phyloP scores from a whole-genome alignment of 1,140 invertebrate species.

The Phenacoccus solenopsis region DNA sequence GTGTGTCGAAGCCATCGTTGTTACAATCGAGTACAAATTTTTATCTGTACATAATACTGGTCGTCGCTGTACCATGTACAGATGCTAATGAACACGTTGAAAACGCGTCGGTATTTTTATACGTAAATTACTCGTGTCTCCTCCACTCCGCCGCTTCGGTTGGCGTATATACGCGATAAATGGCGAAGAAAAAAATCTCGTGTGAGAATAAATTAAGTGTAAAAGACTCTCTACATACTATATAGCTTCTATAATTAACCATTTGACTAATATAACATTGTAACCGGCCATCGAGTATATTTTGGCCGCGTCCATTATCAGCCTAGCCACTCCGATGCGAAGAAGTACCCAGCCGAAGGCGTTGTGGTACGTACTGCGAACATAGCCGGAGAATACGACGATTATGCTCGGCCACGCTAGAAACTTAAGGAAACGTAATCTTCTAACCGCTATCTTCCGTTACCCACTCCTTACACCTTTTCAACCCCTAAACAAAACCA shows the following conservation, averaged over 20 bases:
- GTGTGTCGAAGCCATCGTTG: neutral
- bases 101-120: neutral
- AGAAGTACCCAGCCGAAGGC: too few relatives aligned
- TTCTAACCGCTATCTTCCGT: constrained; percentile 11
- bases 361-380: too few relatives aligned
- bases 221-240: neutral
- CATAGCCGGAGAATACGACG: neutral
- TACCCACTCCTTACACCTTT: neutral
- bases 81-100: neutral
- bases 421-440: constrained; percentile 18
- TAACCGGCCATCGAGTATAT: neutral
- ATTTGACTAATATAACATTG: neutral
- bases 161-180: too few relatives aligned
- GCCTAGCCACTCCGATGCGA: too few relatives aligned
- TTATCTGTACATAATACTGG: neutral
- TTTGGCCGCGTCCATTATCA: too few relatives aligned
- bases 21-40: neutral
- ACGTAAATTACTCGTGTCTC: too few relatives aligned
- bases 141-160: too few relatives aligned
- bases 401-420: constrained; percentile 1
- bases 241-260: neutral
- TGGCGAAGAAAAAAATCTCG: neutral
- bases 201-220: neutral
- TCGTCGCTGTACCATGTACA: neutral
- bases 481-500: constrained; percentile 20